Base-by-base conservation (phyloP, 2,113 vertebrate genomes). In the Pelecanoides urinatrix region DNA sequence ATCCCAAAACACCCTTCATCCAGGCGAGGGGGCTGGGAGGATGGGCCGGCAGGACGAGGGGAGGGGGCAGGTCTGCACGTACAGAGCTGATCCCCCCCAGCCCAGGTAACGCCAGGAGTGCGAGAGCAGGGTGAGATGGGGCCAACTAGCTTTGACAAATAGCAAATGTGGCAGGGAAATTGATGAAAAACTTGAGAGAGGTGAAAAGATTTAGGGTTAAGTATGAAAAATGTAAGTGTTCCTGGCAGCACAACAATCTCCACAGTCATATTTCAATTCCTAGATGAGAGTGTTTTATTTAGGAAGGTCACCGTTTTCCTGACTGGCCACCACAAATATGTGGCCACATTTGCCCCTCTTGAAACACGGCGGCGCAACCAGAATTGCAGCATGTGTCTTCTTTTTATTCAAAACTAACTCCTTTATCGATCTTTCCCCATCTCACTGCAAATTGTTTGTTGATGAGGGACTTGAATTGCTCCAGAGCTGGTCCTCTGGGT, bases 161-260 rank as follows among this genome's bases (percentile, higher is more conserved):
- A 36, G 52, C 56, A 56, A 40, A 70, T 0, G 36, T 53, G 67
- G n/a, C 76, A 77, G 75, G 82, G 47, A 63, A 90, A 85, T 30
- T 2, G 74, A 93, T 96, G 62, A 19, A 72, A 61, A 79, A 32
- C 66, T 82, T 78, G 34, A 79, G 63, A 63, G 36, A 59, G 59
- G 44, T 67, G 74, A 84, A 76, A 91, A 90, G 94, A 73, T 76
- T 58, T 86, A 87, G 81, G 72, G 53, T 80, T 92, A 92, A 92
- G 42, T 49, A 84, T 94, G 93, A 96, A 82, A 95, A 92, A 79
- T 68, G 4, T 55, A 38, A 83, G 63, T 49, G 50, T 77, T 88
- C 47, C 49, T 92, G 86, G 71, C 93, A 96, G 86, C 45, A 38
- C 0, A 9, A 45, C 65, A 75, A 19, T 77, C 83, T 86, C 88